Percentiles rank a stretch among this genome's conserved stretches.
Evolutionary conservation across 23 tunicate species (phyloP).

Genomic region (Diplosoma virens): DNA sequence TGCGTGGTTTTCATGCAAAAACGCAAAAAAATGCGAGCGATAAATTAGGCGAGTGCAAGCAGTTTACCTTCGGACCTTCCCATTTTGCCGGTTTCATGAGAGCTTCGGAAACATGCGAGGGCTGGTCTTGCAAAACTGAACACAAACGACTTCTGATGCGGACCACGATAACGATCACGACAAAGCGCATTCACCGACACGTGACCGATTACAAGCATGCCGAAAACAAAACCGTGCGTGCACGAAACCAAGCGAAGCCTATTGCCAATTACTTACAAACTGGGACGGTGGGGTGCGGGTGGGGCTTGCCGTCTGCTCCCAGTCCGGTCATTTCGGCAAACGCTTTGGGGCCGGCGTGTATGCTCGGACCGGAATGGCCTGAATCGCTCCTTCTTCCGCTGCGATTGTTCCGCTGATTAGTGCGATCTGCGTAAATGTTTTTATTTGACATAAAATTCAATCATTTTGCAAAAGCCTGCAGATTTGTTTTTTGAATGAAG

Average conservation of each 20-base stretch:
- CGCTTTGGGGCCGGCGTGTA: constrained; percentile 91
- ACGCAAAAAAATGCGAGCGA: too few relatives aligned
- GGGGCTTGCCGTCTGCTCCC: constrained; percentile 82
- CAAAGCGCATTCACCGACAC: too few relatives aligned
- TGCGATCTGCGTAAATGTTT: constrained; percentile 2
- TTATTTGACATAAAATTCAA: too few relatives aligned
- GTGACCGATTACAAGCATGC: too few relatives aligned
- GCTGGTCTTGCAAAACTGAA: constrained; percentile 73
- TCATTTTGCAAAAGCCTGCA: too few relatives aligned
- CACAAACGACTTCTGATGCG: too few relatives aligned
- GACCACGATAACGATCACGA: too few relatives aligned
- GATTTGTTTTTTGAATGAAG: too few relatives aligned
- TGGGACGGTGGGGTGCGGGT: constrained; percentile 54
- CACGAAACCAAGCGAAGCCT: neutral
- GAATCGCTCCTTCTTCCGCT: neutral
- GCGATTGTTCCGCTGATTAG: neutral
- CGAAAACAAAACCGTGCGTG: too few relatives aligned
- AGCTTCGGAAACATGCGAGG: constrained; percentile 28
- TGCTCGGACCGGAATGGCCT: constrained; percentile 77
- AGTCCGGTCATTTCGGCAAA: constrained; percentile 96
- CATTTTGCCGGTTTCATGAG: constrained; percentile 31
- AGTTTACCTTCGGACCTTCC: constrained; percentile 72
- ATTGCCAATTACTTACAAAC: constrained; percentile 44
- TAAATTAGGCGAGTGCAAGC: too few relatives aligned
- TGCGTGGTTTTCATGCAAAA: too few relatives aligned